These are phyloP conservation scores for Cryptotis parvus DNA, from an alignment of 2,113 vertebrate species.

Conservation along the genomic window DNA sequence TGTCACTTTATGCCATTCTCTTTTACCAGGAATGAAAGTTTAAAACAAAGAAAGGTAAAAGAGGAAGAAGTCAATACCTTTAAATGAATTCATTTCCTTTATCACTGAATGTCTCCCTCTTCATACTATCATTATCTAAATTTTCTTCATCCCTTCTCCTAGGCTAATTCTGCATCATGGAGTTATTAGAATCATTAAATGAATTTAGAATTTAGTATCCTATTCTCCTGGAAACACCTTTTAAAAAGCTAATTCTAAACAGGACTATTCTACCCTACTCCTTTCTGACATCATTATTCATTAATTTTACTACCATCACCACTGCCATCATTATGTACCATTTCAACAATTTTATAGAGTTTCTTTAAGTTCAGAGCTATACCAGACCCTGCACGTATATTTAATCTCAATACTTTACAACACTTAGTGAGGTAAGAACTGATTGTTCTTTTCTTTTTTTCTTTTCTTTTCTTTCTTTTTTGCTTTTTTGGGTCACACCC, in stretches of 20 bases:
- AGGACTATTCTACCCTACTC: neutral
- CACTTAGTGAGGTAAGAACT: neutral
- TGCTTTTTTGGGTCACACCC: too few relatives aligned
- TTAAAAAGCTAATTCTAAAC: neutral
- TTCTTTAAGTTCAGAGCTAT: neutral
- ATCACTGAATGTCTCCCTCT: neutral
- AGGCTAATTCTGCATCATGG: neutral
- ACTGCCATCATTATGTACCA: neutral
- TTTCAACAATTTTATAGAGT: neutral
- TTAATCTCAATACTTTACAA: neutral
- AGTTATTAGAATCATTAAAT: neutral
- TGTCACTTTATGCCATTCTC: neutral
- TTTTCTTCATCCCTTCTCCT: constrained; percentile 14
- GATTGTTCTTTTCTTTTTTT: neutral
- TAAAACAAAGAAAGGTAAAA: neutral
- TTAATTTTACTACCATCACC: neutral
- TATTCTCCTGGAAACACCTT: neutral
- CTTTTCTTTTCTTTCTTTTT: too few relatives aligned
- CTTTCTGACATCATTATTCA: neutral
- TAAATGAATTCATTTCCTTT: neutral
- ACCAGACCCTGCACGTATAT: neutral
- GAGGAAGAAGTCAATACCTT: neutral
- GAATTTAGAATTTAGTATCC: neutral
- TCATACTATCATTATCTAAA: neutral
- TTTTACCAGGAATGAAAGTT: neutral